Conservation (phyloP, 2,797 vertebrate genomes). For the Schizopygopsis pylzovi region DNA sequence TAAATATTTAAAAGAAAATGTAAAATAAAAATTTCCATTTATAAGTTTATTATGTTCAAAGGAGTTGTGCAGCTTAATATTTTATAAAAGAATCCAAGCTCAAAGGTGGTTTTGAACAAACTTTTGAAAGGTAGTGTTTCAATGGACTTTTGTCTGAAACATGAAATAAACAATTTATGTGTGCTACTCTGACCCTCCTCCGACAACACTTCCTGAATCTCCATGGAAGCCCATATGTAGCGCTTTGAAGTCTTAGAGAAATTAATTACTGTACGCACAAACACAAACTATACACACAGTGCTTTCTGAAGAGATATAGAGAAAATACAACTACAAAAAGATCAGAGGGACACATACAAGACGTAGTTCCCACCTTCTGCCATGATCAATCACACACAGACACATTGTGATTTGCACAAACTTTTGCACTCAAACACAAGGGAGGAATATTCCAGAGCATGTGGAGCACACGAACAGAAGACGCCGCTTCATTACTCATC, state of each 20-base stretch:
- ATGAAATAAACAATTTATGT: neutral
- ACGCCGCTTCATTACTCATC: slow-evolving; percentile 35
- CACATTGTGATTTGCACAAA: neutral
- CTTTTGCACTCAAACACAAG: slow-evolving; percentile 21
- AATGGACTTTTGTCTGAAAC: neutral
- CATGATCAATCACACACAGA: slow-evolving; percentile 25
- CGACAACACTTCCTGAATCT: slow-evolving; percentile 36
- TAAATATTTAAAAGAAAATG: no score
- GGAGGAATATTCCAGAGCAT: slow-evolving; percentile 29
- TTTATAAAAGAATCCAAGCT: no score
- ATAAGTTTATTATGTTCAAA: no score
- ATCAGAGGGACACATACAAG: slow-evolving; percentile 18
- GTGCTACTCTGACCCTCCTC: slow-evolving; percentile 36
- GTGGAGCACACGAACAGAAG: slow-evolving; percentile 1
- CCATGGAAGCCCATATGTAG: slow-evolving; percentile 39
- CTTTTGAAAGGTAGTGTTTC: no score
- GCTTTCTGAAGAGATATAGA: neutral
- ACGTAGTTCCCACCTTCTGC: neutral
- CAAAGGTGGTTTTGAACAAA: no score
- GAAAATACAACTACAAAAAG: neutral
- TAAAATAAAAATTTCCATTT: no score
- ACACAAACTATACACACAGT: neutral
- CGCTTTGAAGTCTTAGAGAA: slow-evolving; percentile 51
- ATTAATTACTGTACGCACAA: slow-evolving; percentile 42
- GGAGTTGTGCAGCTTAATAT: no score